phyloP scores from a whole-genome alignment of 2,797 vertebrate genomes.

The Zalophus californianus region DNA sequence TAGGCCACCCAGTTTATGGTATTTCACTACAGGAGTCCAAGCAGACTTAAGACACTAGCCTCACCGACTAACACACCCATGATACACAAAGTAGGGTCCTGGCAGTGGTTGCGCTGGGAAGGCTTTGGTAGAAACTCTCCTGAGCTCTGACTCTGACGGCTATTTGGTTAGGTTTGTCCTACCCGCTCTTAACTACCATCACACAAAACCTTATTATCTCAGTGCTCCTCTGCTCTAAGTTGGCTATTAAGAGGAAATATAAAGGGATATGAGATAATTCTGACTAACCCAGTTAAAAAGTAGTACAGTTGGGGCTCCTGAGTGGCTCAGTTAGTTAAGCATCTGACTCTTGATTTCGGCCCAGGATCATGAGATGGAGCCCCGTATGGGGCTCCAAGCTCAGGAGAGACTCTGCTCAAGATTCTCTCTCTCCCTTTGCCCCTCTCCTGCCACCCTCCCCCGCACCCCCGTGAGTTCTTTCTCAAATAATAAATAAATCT shows the following conservation, averaged over 20 bases:
- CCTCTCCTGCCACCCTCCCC: too few relatives aligned
- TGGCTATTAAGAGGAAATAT: conserved; percentile 22
- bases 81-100: neutral
- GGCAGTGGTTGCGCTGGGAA: neutral
- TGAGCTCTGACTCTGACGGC: neutral
- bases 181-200: neutral
- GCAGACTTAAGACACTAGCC: neutral
- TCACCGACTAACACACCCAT: neutral
- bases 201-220: neutral
- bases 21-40: neutral
- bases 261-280: neutral
- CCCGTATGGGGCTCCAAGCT: neutral
- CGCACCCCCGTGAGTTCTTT: neutral
- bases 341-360: neutral
- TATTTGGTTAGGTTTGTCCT: neutral
- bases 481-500: neutral
- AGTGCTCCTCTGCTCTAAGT: neutral
- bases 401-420: neutral
- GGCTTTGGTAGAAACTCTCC: neutral
- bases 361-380: neutral
- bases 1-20: neutral
- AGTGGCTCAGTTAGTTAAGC: neutral
- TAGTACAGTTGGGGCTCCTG: neutral
- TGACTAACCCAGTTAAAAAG: conserved; percentile 4
- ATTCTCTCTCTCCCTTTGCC: neutral